phyloP scores from a whole-genome alignment of 2,797 vertebrate genomes.

The Lagocephalus sceleratus region DNA sequence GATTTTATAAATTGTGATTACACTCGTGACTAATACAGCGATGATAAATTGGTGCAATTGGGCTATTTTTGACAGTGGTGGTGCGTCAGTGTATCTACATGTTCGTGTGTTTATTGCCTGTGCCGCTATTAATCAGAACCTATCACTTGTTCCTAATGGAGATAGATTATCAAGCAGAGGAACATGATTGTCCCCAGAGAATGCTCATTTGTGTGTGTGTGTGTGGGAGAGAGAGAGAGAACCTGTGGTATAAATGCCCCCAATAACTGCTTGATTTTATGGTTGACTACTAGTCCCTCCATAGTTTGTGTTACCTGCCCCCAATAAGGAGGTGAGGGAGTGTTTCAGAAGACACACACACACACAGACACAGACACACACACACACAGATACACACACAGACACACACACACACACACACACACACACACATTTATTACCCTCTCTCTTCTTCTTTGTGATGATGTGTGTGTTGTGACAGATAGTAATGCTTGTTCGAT shows the following conservation, averaged over 20 bases:
- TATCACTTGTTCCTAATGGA: conserved; percentile 72
- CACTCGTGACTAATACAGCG: conserved; percentile 40
- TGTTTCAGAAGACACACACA: no score
- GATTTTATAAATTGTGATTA: conserved; percentile 45
- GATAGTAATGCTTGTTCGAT: conserved; percentile 33
- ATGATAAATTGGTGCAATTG: conserved; percentile 55
- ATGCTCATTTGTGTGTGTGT: conserved; percentile 15
- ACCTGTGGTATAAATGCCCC: background rate
- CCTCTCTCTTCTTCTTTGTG: background rate
- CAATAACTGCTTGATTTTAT: no score
- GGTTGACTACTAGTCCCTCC: no score
- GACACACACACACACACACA: background rate
- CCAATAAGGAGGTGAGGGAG: no score
- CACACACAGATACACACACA: background rate
- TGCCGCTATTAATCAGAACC: conserved; percentile 67
- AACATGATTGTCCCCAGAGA: conserved; percentile 60
- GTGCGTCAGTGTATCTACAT: conserved; percentile 33
- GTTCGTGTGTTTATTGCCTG: conserved; percentile 46
- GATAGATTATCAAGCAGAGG: conserved; percentile 69
- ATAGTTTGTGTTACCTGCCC: no score
- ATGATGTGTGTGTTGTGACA: conserved; percentile 6
- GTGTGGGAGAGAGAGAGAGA: conserved; percentile 1
- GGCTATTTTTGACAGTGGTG: conserved; percentile 37
- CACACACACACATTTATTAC: background rate
- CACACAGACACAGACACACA: background rate